Evolutionary conservation across 2,888 invertebrate species (phyloP).

Genomic region (Polietes domitor): DNA sequence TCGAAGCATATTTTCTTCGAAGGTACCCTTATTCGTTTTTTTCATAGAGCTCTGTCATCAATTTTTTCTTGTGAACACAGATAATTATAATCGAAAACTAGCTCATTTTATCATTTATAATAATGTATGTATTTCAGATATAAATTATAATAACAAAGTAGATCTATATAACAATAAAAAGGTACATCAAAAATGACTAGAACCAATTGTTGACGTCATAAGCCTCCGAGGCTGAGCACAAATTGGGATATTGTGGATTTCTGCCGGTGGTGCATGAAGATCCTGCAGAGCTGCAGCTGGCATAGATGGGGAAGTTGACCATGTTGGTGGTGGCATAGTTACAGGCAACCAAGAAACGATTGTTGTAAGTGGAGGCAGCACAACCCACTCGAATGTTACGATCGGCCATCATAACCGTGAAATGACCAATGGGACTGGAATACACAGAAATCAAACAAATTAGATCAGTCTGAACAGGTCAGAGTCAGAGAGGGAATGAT

Average conservation of each 20-base stretch:
- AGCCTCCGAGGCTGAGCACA: slow-evolving; percentile 71
- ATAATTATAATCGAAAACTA: too few species aligned
- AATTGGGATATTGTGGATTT: slow-evolving; percentile 69
- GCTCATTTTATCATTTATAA: too few species aligned
- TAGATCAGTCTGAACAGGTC: too few species aligned
- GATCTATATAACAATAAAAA: too few species aligned
- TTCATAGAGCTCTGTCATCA: too few species aligned
- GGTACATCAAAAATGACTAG: neutral
- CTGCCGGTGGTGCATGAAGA: slow-evolving; percentile 69
- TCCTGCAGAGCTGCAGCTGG: slow-evolving; percentile 63
- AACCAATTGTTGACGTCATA: slow-evolving; percentile 53
- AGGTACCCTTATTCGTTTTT: too few species aligned
- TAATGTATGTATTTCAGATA: too few species aligned
- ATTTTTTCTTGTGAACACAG: too few species aligned
- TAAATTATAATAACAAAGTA: neutral
- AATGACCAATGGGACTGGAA: slow-evolving; percentile 77
- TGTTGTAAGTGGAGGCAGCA: slow-evolving; percentile 71
- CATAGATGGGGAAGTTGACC: slow-evolving; percentile 71
- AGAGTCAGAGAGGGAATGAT: slow-evolving; percentile 17
- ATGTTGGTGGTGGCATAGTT: slow-evolving; percentile 73
- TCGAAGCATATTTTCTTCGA: too few species aligned
- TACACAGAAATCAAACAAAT: neutral
- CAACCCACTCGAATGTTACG: slow-evolving; percentile 77
- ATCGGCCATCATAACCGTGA: slow-evolving; percentile 76
- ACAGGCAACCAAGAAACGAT: slow-evolving; percentile 70